Evolutionary conservation across 1,140 invertebrate genomes (phyloP).

Genomic region (Hylyphantes graminicola): DNA sequence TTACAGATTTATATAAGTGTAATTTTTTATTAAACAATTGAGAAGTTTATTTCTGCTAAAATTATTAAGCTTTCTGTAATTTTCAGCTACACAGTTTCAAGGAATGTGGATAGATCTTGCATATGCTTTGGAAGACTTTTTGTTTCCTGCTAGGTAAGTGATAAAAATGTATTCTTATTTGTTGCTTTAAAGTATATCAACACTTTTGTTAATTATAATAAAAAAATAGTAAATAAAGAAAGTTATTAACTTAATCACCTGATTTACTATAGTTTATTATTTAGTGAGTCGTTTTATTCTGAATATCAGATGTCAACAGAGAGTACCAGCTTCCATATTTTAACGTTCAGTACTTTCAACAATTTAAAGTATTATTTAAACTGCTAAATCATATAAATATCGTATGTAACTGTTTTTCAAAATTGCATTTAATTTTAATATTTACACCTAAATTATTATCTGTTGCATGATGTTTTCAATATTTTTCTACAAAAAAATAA

Average conservation of each 20-base stretch:
- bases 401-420: no score
- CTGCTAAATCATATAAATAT: no score
- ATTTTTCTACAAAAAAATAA: no score
- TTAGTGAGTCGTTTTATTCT: not conserved
- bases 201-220: not conserved
- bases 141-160: conserved; percentile 81
- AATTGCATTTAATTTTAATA: no score
- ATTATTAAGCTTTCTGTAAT: not conserved
- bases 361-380: no score
- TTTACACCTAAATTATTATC: no score
- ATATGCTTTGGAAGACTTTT: conserved; percentile 87
- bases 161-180: not conserved
- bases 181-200: not conserved
- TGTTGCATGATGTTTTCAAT: no score
- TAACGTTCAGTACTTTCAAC: no score
- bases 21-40: conserved; percentile 5
- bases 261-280: no score
- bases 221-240: no score
- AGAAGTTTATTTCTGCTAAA: not conserved
- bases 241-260: not conserved
- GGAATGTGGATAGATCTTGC: conserved; percentile 85
- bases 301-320: not conserved
- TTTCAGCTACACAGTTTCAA: conserved; percentile 68
- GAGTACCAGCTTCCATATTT: not conserved
- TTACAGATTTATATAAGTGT: not conserved